These are phyloP conservation scores for Patella ulyssiponensis DNA, from an alignment of 2,888 invertebrate genomes.

Conservation along the genomic window DNA sequence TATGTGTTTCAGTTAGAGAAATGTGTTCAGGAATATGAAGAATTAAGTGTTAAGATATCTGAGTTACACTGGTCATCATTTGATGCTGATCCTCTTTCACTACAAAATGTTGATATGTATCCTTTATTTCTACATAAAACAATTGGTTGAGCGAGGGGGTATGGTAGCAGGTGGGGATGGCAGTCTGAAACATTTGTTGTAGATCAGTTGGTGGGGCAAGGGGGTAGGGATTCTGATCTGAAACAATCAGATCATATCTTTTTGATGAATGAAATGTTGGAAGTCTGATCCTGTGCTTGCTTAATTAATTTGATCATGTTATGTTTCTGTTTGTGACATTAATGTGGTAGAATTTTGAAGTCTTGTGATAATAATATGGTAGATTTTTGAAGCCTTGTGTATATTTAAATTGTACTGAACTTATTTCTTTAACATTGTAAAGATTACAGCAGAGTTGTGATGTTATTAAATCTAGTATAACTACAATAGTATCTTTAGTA, in stretches of 20 bases:
- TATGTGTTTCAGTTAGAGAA: conserved; percentile 78
- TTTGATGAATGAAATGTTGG: too few relatives aligned
- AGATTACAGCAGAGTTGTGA: conserved; percentile 84
- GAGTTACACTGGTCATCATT: conserved; percentile 87
- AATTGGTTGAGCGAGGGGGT: too few relatives aligned
- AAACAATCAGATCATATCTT: too few relatives aligned
- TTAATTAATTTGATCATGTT: too few relatives aligned
- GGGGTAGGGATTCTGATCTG: too few relatives aligned
- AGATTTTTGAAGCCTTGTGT: neutral
- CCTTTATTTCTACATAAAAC: conserved; percentile 27
- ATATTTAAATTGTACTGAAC: too few relatives aligned
- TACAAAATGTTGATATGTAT: conserved; percentile 68
- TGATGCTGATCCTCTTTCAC: conserved; percentile 86
- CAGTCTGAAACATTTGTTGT: too few relatives aligned
- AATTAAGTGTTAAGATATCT: conserved; percentile 82
- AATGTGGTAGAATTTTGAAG: neutral
- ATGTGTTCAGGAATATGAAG: conserved; percentile 81
- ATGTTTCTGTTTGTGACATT: too few relatives aligned
- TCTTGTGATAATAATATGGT: neutral
- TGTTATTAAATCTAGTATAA: conserved; percentile 75
- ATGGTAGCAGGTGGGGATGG: too few relatives aligned
- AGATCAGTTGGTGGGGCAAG: too few relatives aligned
- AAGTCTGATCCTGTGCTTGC: too few relatives aligned
- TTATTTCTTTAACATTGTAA: neutral
- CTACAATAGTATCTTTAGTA: conserved; percentile 48